Conservation (phyloP, 2,113 vertebrate genomes). For the cattle (Bos taurus) region DNA sequence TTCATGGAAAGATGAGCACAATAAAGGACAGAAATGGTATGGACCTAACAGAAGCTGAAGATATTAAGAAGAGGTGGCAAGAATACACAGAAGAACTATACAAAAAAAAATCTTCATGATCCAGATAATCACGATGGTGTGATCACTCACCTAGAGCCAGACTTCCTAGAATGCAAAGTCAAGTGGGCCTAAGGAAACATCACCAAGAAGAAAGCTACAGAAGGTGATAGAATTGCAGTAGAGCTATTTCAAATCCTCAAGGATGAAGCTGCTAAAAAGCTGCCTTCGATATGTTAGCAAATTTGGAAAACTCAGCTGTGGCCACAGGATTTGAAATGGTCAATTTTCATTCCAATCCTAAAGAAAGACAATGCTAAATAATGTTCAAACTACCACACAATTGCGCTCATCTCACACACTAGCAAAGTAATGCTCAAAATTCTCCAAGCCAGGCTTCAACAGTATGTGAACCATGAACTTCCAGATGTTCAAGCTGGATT, state of each 20-base stretch:
- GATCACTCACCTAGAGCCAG: not conserved
- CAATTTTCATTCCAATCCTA: not conserved
- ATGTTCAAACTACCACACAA: not conserved
- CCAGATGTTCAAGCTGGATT: not conserved
- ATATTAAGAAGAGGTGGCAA: not conserved
- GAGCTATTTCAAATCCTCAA: not conserved
- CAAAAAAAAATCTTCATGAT: not conserved
- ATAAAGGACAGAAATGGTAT: not conserved
- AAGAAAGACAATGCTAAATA: not conserved
- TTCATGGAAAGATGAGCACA: not conserved
- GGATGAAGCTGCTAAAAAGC: not conserved
- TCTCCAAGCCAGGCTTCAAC: not conserved
- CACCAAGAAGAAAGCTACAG: not conserved
- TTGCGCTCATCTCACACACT: not conserved
- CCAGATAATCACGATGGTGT: not conserved
- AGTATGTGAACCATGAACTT: not conserved
- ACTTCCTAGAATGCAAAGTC: not conserved
- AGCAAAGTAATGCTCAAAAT: not conserved
- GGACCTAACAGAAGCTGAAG: not conserved
- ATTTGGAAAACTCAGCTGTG: not conserved
- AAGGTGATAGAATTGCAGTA: not conserved
- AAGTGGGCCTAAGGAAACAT: not conserved
- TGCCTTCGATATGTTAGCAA: not conserved
- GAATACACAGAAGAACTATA: not conserved
- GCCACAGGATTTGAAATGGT: not conserved